Conservation (phyloP, 2,113 vertebrate species). For the Carassius gibelio region DNA sequence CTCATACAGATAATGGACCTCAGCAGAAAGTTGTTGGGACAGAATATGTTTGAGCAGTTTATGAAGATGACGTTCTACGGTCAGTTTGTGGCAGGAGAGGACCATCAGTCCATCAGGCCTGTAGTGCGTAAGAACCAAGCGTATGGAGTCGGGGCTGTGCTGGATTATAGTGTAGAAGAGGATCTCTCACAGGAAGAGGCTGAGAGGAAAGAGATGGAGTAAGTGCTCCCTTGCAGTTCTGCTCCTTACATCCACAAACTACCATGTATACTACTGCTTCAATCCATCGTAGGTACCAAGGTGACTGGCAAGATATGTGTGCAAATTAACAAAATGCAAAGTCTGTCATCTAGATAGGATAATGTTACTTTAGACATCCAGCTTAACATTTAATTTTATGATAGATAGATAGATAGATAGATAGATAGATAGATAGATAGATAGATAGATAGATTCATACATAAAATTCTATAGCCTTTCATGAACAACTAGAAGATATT, state of each 20-base stretch:
- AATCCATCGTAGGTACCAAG: not conserved
- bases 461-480: too few species aligned
- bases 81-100: slow-evolving; percentile 92
- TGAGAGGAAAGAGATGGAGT: slow-evolving; percentile 74
- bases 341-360: not conserved
- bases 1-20: slow-evolving; percentile 69
- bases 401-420: too few species aligned
- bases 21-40: slow-evolving; percentile 79
- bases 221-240: slow-evolving; percentile 50
- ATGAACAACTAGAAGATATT: too few species aligned
- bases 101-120: slow-evolving; percentile 84
- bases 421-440: too few species aligned
- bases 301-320: not conserved
- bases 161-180: slow-evolving; percentile 89
- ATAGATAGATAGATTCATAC: too few species aligned
- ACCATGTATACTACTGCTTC: not conserved
- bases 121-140: slow-evolving; percentile 82
- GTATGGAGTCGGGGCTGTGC: slow-evolving; percentile 85
- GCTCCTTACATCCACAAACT: not conserved
- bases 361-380: not conserved
- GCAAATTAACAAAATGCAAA: not conserved
- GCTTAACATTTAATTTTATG: not conserved
- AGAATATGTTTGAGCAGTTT: slow-evolving; percentile 77
- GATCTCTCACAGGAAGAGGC: slow-evolving; percentile 79
- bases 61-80: slow-evolving; percentile 96